A percentile compares a stretch with the other conserved stretches of the same genome.
Evolutionary conservation across 2,113 vertebrate genomes (phyloP).

Genomic region (Pelusios castaneus): DNA sequence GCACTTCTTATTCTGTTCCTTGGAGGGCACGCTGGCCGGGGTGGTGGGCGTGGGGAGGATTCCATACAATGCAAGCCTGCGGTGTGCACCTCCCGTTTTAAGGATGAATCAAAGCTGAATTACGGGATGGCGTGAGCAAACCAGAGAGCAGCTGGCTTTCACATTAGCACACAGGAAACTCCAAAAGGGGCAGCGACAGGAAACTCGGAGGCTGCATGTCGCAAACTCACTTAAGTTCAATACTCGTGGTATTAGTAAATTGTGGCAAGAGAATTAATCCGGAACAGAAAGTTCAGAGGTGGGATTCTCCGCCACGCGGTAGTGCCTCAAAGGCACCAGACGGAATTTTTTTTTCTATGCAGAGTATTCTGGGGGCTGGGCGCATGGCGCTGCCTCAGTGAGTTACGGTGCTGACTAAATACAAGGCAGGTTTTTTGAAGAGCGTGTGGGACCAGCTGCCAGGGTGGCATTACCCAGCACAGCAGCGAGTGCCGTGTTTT

Average conservation of each 20-base stretch:
- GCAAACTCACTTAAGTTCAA: background rate
- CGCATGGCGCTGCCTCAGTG: background rate
- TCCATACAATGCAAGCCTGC: background rate
- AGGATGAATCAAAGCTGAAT: background rate
- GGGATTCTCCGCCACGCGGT: accelerated
- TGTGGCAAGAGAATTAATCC: background rate
- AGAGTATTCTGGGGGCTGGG: background rate
- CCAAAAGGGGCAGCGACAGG: background rate
- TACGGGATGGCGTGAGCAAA: background rate
- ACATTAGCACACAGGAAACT: conserved; percentile 6
- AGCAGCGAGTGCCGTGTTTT: background rate
- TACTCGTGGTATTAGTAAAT: background rate
- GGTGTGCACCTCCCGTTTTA: accelerated
- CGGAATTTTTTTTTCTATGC: background rate
- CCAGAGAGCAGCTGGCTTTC: background rate
- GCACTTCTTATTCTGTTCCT: background rate
- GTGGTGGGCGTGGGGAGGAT: background rate
- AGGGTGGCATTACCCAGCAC: background rate
- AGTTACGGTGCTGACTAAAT: background rate
- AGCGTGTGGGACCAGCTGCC: accelerated
- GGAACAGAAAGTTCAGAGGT: conserved; percentile 38
- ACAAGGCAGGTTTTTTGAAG: background rate
- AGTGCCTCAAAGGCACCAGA: background rate
- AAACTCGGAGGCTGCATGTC: background rate
- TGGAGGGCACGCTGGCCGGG: background rate